These are phyloP conservation scores for Rhadinocentrus ornatus DNA, from an alignment of 2,797 vertebrate species.

Conservation along the genomic window DNA sequence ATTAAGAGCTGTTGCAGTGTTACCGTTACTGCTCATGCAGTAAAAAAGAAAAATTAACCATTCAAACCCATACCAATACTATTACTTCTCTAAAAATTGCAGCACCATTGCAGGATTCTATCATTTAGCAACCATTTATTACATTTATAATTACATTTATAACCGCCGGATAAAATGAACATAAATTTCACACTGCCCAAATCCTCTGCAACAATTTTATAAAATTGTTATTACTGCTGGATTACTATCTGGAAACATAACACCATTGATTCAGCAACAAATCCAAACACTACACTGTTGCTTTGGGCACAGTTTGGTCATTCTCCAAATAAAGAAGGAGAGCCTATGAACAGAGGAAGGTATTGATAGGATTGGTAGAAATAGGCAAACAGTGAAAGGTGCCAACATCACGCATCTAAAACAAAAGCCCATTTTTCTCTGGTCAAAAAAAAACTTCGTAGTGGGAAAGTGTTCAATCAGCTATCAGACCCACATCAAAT, in stretches of 20 bases:
- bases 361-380: not conserved
- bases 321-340: not conserved
- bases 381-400: not conserved
- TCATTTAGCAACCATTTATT: not conserved
- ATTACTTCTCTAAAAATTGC: not conserved
- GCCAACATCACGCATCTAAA: not conserved
- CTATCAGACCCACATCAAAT: not conserved
- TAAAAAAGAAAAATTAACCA: not conserved
- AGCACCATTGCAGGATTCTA: not conserved
- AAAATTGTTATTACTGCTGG: not conserved
- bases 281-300: not conserved
- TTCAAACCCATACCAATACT: not conserved
- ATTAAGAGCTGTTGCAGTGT: conserved; percentile 1
- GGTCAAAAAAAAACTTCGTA: not conserved
- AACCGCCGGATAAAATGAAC: not conserved
- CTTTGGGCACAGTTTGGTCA: not conserved
- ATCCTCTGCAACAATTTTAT: not conserved
- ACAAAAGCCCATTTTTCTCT: not conserved
- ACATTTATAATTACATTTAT: not conserved
- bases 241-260: not conserved
- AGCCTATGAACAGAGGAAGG: not conserved
- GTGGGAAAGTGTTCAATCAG: no score
- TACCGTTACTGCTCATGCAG: not conserved
- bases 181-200: not conserved
- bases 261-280: not conserved